Evolutionary conservation across 2,888 invertebrate species (phyloP).

Genomic region (Epiblema foenella): DNA sequence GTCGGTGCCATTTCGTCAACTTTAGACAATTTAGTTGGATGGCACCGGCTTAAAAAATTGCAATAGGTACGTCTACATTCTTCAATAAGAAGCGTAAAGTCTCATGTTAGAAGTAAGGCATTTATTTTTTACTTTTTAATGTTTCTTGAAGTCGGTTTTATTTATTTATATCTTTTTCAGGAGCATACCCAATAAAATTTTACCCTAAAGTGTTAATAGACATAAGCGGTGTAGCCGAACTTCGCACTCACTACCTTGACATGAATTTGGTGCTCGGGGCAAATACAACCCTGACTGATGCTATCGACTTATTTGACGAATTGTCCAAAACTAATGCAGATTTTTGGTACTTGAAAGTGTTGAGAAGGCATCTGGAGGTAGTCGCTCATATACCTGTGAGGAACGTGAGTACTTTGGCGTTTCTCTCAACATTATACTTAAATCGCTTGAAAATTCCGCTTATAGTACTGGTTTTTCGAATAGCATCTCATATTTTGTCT

Average conservation of each 20-base stretch:
- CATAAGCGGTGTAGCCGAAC: conserved; percentile 56
- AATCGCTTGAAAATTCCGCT: too few species aligned
- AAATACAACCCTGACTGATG: conserved; percentile 79
- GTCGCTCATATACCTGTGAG: conserved; percentile 85
- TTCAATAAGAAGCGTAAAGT: too few species aligned
- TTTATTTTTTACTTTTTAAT: too few species aligned
- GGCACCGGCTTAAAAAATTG: too few species aligned
- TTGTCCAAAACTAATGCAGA: conserved; percentile 64
- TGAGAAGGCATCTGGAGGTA: conserved; percentile 81
- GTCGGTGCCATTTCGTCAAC: too few species aligned
- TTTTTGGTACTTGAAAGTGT: conserved; percentile 77
- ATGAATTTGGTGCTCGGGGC: conserved; percentile 78
- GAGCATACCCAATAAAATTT: conserved; percentile 62
- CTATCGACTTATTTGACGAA: conserved; percentile 73
- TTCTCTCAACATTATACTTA: too few species aligned
- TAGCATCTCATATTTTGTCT: too few species aligned
- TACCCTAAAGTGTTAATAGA: conserved; percentile 62
- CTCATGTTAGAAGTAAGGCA: too few species aligned
- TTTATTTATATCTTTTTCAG: conserved; percentile 49
- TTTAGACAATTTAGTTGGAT: too few species aligned
- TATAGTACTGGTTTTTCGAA: too few species aligned
- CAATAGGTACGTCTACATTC: too few species aligned
- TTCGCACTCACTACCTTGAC: conserved; percentile 62
- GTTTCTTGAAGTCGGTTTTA: too few species aligned
- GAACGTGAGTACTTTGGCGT: conserved; percentile 76